A percentile compares a stretch with the other conserved stretches of the same genome.
Conservation (phyloP, 1,140 invertebrate species). For the Frieseomelitta varia region DNA sequence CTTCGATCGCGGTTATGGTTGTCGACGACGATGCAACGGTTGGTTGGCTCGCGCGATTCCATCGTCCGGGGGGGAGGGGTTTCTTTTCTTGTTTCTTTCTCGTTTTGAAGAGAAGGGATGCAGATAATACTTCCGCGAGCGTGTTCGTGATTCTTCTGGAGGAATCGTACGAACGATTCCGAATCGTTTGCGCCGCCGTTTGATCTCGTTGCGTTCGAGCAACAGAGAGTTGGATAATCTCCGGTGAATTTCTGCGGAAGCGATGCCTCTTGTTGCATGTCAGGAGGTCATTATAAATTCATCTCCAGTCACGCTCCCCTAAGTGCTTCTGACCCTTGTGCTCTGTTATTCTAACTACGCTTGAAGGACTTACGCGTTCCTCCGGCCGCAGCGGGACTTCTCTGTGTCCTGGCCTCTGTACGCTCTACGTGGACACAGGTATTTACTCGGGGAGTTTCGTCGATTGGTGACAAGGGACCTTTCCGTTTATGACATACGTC, state of each 20-base stretch:
- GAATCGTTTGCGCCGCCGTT: not conserved
- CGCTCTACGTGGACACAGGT: not conserved
- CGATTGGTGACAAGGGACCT: not conserved
- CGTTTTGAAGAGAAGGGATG: not conserved
- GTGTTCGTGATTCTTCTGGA: not conserved
- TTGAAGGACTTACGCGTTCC: constrained; percentile 32
- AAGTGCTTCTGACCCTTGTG: constrained; percentile 45
- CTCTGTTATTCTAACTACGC: constrained; percentile 38
- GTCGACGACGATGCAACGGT: constrained; percentile 34
- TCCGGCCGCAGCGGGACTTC: constrained; percentile 9
- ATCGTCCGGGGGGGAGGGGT: no score
- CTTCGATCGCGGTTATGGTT: constrained; percentile 26
- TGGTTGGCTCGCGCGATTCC: constrained; percentile 40
- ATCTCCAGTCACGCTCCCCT: constrained; percentile 42
- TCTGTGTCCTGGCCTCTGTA: not conserved
- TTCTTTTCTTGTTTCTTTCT: not conserved
- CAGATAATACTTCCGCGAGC: constrained; percentile 6
- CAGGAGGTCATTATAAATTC: constrained; percentile 50
- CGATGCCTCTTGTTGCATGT: constrained; percentile 33
- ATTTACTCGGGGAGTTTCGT: not conserved
- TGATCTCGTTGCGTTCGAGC: constrained; percentile 28
- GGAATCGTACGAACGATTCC: constrained; percentile 6
- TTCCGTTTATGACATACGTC: no score
- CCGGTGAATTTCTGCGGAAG: constrained; percentile 43
- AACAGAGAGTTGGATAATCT: constrained; percentile 25